phyloP scores from a whole-genome alignment of 2,113 vertebrate species.

The Leptodactylus fuscus region DNA sequence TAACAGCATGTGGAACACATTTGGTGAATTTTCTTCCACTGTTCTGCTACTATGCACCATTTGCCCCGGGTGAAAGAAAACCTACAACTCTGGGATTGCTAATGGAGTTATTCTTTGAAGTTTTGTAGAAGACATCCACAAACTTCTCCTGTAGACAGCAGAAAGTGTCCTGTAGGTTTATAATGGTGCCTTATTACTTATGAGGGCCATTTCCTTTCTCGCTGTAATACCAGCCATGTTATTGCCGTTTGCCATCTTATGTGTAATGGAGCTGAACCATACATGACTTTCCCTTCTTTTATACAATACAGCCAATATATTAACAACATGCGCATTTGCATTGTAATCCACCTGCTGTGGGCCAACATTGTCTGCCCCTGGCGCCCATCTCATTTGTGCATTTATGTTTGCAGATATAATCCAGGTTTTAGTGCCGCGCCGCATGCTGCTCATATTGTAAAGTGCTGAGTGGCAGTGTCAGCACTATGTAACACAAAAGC shows the following conservation, averaged over 20 bases:
- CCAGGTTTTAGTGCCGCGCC: slow-evolving; percentile 16
- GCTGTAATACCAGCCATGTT: neutral
- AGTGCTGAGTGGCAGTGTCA: slow-evolving; percentile 49
- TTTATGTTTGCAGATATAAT: slow-evolving; percentile 42
- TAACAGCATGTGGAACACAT: too few species aligned
- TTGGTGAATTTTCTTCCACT: too few species aligned
- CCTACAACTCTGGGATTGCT: neutral
- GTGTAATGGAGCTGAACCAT: neutral
- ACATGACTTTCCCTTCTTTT: neutral
- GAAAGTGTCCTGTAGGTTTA: neutral
- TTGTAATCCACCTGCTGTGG: slow-evolving; percentile 17
- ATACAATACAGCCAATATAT: neutral
- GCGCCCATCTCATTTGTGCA: neutral
- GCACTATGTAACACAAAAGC: slow-evolving; percentile 20
- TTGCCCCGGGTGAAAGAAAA: neutral
- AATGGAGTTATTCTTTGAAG: neutral
- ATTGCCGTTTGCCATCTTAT: neutral
- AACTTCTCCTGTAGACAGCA: neutral
- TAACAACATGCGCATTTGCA: neutral
- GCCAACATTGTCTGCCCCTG: neutral
- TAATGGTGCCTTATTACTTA: neutral
- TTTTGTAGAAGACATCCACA: too few species aligned
- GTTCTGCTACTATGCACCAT: too few species aligned
- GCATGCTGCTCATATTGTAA: slow-evolving; percentile 40
- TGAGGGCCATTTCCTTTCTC: neutral